Evolutionary conservation across 2,113 vertebrate genomes (phyloP).

Genomic region (Mixornis gularis): DNA sequence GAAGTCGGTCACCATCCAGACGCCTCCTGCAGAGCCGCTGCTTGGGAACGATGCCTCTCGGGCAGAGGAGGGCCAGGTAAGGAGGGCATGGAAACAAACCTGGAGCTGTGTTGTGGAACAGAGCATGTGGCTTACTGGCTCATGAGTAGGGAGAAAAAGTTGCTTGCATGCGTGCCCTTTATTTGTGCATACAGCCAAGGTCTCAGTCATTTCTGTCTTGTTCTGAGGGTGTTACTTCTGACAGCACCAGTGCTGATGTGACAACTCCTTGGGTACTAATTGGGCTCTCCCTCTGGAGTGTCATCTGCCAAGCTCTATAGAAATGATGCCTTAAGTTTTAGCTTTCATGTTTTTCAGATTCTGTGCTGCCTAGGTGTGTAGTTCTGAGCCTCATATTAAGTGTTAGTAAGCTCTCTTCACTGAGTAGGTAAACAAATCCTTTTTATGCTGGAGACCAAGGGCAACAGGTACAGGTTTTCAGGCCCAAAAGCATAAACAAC

Average conservation of each 20-base stretch:
- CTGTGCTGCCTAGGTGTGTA: no score
- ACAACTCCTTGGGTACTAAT: not conserved
- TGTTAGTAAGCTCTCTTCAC: no score
- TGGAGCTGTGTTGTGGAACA: not conserved
- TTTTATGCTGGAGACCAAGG: no score
- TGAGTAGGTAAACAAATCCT: no score
- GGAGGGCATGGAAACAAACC: not conserved
- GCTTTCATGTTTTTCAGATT: no score
- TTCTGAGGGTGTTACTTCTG: not conserved
- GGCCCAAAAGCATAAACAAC: no score
- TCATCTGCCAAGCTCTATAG: not conserved
- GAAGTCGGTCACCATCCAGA: constrained; percentile 92
- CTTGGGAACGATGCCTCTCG: constrained; percentile 78
- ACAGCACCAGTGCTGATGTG: not conserved
- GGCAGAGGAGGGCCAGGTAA: constrained; percentile 85
- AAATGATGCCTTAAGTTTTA: no score
- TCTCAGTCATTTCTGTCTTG: not conserved
- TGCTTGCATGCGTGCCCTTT: not conserved
- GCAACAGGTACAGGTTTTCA: no score
- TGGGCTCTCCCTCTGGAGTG: not conserved
- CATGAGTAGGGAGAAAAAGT: rapidly evolving
- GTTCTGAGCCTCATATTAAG: no score
- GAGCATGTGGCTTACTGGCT: rapidly evolving
- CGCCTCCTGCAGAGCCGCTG: constrained; percentile 82
- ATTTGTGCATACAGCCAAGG: not conserved